Evolutionary conservation across 2,113 vertebrate genomes (phyloP), one percentile per base, ranked within the genome.

Genomic region (Lates calcarifer): DNA sequence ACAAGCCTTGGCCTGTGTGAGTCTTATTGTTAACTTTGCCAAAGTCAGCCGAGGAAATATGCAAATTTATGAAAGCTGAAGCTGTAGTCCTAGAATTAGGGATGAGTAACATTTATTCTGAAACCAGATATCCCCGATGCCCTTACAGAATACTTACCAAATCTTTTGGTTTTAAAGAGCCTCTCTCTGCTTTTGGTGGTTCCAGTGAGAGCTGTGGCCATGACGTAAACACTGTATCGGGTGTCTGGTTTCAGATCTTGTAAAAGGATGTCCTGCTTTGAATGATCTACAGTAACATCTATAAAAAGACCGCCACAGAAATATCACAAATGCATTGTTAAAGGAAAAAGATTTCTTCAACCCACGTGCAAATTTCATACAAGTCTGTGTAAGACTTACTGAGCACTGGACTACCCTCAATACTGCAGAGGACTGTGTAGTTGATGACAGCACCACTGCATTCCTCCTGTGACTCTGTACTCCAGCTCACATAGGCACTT

Each of bases 131-230:
- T 4, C 2, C 18, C 11, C 24, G 17, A 14, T 35, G 47, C 51
- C 5, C 18, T 39, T 6, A 68, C 12, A 58, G 5, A 47, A 9
- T 13, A 74, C 95, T 95, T 92, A 98, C 97, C 91, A 28, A 95
- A 22, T 74, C 77, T 91, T 17, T 85, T 87, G n/a, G 96, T 98
- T 61, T 47, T 94, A 82, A 98, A 97, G 18, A 61, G 60, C 45
- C 83, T 87, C 1, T 1, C 43, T 0, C 11, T 74, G 78, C 96
- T 95, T 0, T 0, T 91, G 11, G 17, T 77, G 0, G 86, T 90
- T 22, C 96, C 96, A 39, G 87, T 95, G 3, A 2, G 56, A 60
- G 94, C 95, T 45, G 35, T 94, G 82, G 95, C 97, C 90, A 89
- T 84, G 5, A 98, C 89, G 45, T 58, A 29, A 49, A 95, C 82